Evolutionary conservation across 2,888 invertebrate species (phyloP).

Genomic region (Thelaira solivaga): DNA sequence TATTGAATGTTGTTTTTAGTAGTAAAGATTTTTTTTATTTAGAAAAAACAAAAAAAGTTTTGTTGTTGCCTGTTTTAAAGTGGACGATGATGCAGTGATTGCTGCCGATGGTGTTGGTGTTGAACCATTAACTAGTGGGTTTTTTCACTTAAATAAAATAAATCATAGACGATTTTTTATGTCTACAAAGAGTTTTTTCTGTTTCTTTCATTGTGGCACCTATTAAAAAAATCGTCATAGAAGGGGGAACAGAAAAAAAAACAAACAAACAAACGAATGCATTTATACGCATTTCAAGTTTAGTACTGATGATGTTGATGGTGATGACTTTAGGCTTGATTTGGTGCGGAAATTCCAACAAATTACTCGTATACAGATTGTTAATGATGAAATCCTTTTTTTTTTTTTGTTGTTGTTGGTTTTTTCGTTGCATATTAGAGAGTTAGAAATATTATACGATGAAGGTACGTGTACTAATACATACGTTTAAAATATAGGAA

Average conservation of each 20-base stretch:
- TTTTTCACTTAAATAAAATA: constrained; percentile 58
- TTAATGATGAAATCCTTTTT: constrained; percentile 21
- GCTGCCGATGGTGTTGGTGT: constrained; percentile 55
- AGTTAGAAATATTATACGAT: no score
- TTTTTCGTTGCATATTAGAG: no score
- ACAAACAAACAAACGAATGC: constrained; percentile 8
- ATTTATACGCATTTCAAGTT: constrained; percentile 54
- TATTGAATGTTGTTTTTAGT: constrained; percentile 36
- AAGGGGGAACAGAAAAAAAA: not conserved
- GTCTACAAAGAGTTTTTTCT: constrained; percentile 28
- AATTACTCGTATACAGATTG: constrained; percentile 43
- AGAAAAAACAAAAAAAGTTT: not conserved
- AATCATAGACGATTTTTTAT: constrained; percentile 53
- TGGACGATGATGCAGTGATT: constrained; percentile 55
- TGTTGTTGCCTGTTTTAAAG: constrained; percentile 31
- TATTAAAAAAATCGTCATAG: not conserved
- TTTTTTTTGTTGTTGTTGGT: not conserved
- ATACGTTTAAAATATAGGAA: no score
- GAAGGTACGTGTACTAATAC: no score
- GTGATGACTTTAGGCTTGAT: constrained; percentile 53
- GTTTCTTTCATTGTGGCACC: not conserved
- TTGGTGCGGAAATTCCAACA: constrained; percentile 58
- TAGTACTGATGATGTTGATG: constrained; percentile 49
- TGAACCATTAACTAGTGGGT: constrained; percentile 56
- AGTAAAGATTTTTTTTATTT: not conserved